Evolutionary conservation across 1,140 invertebrate species (phyloP), one percentile per base, ranked within the genome.

Genomic region (Lucilia cuprina): DNA sequence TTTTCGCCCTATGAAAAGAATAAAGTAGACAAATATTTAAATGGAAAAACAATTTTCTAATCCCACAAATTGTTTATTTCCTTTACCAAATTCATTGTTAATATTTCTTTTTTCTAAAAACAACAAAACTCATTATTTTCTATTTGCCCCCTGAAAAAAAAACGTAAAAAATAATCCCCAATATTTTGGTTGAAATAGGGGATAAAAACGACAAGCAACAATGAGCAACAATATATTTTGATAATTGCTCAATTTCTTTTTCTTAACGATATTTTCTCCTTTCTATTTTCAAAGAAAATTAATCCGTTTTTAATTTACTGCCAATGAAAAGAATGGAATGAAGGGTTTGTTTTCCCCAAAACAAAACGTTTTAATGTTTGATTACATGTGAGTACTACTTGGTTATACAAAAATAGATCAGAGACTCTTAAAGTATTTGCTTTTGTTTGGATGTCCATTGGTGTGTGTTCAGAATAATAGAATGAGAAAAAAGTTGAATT

Each of bases 231-330:
- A 80, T 21, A 50, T 25, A 21, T 80, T 80, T 21, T 80, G 77
- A 80, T 80, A 80, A 80, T 80, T 80, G 77, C 77, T 80, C 77
- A 80, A 80, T 80, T 80, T 80, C 47, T 80, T 80, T 49, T 21
- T 25, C 10, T 80, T 35, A 35, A n/a, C 12, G 41, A 3, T 25
- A 5, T 25, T 74, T 41, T 19, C 8, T n/a, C n/a, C 5, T 41
- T 41, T 47, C 35, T 78, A 14, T 49, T 41, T 49, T 47, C 8
- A 9, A 49, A 49, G 21, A 21, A 80, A 80, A 80, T 80, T 80
- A 80, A 80, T 80, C 77, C 77, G 5, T 80, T 80, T 80, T 49
- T 80, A 80, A 80, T 80, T 80, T 80, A 80, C 77, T 80, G 49
- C 77, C 35, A 17, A 78, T 49, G 17, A 80, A 47, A 78, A 49